phyloP scores from a whole-genome alignment of 1,140 invertebrate genomes.

The Conus betulinus region DNA sequence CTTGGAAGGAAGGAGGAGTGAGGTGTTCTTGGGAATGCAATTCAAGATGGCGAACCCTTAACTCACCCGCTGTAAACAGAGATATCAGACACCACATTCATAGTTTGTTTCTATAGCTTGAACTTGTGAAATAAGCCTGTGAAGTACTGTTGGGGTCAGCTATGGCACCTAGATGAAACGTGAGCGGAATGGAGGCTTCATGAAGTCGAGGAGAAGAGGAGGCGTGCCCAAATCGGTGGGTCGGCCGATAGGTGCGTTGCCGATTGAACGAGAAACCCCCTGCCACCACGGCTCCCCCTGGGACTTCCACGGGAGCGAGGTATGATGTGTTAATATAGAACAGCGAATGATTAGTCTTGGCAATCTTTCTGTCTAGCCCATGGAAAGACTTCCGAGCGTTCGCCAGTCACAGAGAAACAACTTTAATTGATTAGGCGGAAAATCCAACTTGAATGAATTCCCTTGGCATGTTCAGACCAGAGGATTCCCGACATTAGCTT shows the following conservation, averaged over 20 bases:
- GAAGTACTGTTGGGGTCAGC: neutral
- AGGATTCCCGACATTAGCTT: too few species aligned
- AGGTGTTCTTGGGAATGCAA: neutral
- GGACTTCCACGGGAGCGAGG: neutral
- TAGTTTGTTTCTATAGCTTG: neutral
- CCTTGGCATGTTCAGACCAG: too few species aligned
- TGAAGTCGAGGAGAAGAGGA: slow-evolving; percentile 16
- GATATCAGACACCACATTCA: neutral
- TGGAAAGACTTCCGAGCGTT: too few species aligned
- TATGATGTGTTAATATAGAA: neutral
- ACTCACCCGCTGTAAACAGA: slow-evolving; percentile 37
- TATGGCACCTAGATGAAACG: neutral
- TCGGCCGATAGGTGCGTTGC: slow-evolving; percentile 6
- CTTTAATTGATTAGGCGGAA: too few species aligned
- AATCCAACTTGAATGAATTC: too few species aligned
- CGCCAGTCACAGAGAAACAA: too few species aligned
- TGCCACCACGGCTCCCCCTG: neutral
- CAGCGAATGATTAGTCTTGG: too few species aligned
- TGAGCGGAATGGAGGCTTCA: slow-evolving; percentile 22
- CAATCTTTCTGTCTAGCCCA: too few species aligned
- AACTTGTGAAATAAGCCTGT: too few species aligned
- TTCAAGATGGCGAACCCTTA: slow-evolving; percentile 35
- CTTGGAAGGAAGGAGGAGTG: neutral
- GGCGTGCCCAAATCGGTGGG: slow-evolving; percentile 15
- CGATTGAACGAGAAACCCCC: slow-evolving; percentile 27